phyloP scores from a whole-genome alignment of 2,797 vertebrate genomes.

The Argyrosomus regius region DNA sequence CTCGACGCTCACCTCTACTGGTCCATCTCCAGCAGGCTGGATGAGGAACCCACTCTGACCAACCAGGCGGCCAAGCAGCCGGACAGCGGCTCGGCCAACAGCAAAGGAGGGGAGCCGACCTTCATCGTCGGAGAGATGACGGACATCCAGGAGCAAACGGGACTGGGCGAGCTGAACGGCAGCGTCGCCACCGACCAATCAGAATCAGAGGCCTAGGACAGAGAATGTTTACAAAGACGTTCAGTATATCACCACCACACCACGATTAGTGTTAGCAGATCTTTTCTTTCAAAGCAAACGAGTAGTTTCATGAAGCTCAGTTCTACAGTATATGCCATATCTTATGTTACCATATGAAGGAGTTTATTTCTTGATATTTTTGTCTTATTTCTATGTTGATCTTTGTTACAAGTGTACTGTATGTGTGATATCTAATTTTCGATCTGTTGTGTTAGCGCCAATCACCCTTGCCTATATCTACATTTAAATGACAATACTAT shows the following conservation, averaged over 20 bases:
- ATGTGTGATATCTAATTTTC: conserved; percentile 48
- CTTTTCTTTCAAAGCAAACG: conserved; percentile 64
- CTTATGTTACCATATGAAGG: conserved; percentile 35
- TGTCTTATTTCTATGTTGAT: conserved; percentile 57
- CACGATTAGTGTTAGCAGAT: conserved; percentile 66
- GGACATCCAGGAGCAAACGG: conserved; percentile 83
- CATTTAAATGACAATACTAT: conserved; percentile 72
- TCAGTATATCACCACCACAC: conserved; percentile 48
- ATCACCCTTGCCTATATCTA: conserved; percentile 80
- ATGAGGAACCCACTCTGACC: conserved; percentile 87
- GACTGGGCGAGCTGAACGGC: conserved; percentile 85
- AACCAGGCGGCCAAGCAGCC: conserved; percentile 71
- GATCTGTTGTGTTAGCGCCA: conserved; percentile 57
- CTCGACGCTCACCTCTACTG: conserved; percentile 94
- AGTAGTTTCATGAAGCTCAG: conserved; percentile 52
- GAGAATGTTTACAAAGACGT: conserved; percentile 75
- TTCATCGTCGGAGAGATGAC: conserved; percentile 84
- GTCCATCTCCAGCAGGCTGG: conserved; percentile 94
- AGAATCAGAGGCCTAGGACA: conserved; percentile 84
- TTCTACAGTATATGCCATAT: conserved; percentile 51
- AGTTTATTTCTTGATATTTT: conserved; percentile 58
- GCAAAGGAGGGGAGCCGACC: conserved; percentile 74
- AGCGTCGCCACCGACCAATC: conserved; percentile 86
- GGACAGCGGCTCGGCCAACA: conserved; percentile 72
- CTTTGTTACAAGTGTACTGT: conserved; percentile 58